Conservation (phyloP, 2,113 vertebrate genomes). For the Pyrgilauda ruficollis region DNA sequence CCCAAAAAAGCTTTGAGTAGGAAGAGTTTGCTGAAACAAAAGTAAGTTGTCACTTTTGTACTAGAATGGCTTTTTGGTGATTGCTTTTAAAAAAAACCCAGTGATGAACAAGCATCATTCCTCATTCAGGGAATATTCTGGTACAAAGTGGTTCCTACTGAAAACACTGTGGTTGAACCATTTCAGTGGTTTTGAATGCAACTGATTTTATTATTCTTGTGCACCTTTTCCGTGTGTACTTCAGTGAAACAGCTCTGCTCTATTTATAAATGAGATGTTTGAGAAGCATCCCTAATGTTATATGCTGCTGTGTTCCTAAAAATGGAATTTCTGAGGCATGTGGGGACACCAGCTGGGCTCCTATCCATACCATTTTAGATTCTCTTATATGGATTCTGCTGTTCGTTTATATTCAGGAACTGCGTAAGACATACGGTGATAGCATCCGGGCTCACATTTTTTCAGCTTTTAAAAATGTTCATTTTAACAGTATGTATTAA, state of each 20-base stretch:
- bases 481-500: slow-evolving; percentile 52
- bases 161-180: neutral
- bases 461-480: slow-evolving; percentile 35
- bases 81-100: neutral
- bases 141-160: neutral
- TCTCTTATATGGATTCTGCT: slow-evolving; percentile 28
- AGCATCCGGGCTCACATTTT: slow-evolving; percentile 44
- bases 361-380: slow-evolving; percentile 38
- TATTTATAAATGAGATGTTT: slow-evolving; percentile 32
- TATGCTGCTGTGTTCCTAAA: slow-evolving; percentile 45
- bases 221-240: neutral
- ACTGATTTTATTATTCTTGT: neutral
- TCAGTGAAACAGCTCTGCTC: neutral
- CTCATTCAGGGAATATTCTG: neutral
- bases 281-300: neutral
- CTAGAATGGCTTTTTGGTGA: neutral
- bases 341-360: slow-evolving; percentile 66
- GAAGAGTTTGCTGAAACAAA: neutral
- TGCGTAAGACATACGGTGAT: slow-evolving; percentile 26
- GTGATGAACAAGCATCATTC: neutral
- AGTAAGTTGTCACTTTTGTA: neutral
- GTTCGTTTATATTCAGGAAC: slow-evolving; percentile 43
- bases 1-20: neutral
- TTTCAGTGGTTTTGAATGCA: neutral
- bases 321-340: slow-evolving; percentile 55